phyloP scores from a whole-genome alignment of 1,140 invertebrate species.

The Drepana arcuata region DNA sequence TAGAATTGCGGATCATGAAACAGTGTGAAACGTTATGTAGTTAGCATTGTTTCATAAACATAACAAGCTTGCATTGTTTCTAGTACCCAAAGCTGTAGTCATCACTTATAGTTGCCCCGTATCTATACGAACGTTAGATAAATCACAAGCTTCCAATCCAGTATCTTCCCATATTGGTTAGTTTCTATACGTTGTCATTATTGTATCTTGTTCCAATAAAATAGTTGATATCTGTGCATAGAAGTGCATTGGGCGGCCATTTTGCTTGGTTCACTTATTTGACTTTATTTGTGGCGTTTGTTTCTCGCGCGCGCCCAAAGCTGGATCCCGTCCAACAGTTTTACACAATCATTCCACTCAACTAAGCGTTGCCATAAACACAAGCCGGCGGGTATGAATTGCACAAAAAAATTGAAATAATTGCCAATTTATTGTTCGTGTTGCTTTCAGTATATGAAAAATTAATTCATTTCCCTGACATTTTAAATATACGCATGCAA shows the following conservation, averaged over 20 bases:
- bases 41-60: too few species aligned
- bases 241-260: conserved; percentile 13
- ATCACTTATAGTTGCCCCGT: too few species aligned
- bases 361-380: conserved; percentile 69
- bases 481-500: conserved; percentile 7
- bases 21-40: too few species aligned
- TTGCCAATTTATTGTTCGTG: conserved; percentile 47
- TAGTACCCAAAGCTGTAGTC: too few species aligned
- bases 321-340: conserved; percentile 64
- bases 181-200: too few species aligned
- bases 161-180: too few species aligned
- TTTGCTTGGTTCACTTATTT: conserved; percentile 46
- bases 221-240: too few species aligned
- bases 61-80: too few species aligned
- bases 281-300: conserved; percentile 66
- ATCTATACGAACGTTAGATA: too few species aligned
- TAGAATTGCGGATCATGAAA: too few species aligned
- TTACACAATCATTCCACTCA: conserved; percentile 71
- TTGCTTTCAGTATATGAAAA: conserved; percentile 37
- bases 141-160: too few species aligned
- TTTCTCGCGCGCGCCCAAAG: conserved; percentile 42
- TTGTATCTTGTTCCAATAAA: too few species aligned
- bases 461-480: conserved; percentile 25
- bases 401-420: conserved; percentile 64
- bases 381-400: conserved; percentile 64